Percentiles rank a stretch among this genome's conserved stretches.
phyloP scores from a whole-genome alignment of 2,113 vertebrate species.

The Ochotona curzoniae region DNA sequence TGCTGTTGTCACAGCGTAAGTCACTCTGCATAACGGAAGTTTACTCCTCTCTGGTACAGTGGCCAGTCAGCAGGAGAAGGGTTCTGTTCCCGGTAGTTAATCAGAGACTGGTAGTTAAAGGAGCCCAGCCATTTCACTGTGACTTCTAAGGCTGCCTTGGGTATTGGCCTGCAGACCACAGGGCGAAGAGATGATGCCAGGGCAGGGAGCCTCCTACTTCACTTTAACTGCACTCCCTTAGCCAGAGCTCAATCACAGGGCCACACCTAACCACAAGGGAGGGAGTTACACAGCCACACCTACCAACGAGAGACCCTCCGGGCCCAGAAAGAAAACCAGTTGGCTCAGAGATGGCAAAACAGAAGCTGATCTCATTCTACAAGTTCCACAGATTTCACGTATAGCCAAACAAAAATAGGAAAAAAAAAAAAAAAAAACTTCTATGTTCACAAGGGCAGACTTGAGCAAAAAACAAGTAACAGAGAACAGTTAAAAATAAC shows the following conservation, averaged over 20 bases:
- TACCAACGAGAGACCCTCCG: neutral
- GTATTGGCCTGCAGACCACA: neutral
- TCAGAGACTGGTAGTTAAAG: neutral
- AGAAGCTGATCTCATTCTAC: neutral
- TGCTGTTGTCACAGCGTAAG: neutral
- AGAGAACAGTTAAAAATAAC: neutral
- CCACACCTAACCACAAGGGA: neutral
- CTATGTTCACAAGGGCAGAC: neutral
- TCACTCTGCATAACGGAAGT: neutral
- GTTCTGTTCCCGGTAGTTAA: neutral
- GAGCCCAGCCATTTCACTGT: neutral
- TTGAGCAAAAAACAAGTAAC: neutral
- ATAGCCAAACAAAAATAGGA: neutral
- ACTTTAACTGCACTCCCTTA: too few relatives aligned
- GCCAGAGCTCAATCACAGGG: neutral
- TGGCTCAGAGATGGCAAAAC: neutral
- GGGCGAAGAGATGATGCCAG: neutral
- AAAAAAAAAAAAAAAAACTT: neutral
- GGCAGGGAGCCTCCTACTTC: too few relatives aligned
- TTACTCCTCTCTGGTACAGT: neutral
- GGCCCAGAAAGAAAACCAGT: constrained; percentile 13
- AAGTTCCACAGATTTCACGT: neutral
- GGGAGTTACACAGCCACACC: neutral
- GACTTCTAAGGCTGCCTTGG: neutral
- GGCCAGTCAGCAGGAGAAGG: neutral